Evolutionary conservation across 2,888 invertebrate species (phyloP).

Genomic region (Agelastica alni): DNA sequence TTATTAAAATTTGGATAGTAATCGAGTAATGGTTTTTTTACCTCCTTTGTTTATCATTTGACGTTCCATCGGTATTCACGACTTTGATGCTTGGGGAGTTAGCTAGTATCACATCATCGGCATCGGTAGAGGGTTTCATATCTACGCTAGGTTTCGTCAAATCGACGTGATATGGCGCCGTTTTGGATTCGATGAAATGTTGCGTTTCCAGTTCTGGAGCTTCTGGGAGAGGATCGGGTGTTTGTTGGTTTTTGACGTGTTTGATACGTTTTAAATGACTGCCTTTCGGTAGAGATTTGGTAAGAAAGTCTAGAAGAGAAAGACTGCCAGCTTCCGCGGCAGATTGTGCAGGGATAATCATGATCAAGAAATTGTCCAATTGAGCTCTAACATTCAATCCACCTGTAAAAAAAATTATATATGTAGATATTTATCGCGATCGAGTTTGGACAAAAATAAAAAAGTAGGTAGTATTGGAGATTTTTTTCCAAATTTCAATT

Average conservation of each 20-base stretch:
- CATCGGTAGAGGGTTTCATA: constrained; percentile 33
- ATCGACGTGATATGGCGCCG: constrained; percentile 70
- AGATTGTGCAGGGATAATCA: constrained; percentile 56
- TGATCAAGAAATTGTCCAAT: constrained; percentile 72
- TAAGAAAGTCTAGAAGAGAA: constrained; percentile 47
- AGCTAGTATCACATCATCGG: constrained; percentile 47
- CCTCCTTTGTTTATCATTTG: not conserved
- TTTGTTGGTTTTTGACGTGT: constrained; percentile 32
- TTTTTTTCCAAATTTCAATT: no score
- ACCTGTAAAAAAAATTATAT: constrained; percentile 21
- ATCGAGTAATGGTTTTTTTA: no score
- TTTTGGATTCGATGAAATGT: constrained; percentile 69
- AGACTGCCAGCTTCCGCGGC: constrained; percentile 25
- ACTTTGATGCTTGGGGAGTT: constrained; percentile 44
- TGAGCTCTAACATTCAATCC: constrained; percentile 70
- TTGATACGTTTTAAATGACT: constrained; percentile 29
- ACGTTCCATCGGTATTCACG: constrained; percentile 28
- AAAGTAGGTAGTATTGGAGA: no score
- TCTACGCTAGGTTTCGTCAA: constrained; percentile 54
- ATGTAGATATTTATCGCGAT: no score
- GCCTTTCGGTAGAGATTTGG: constrained; percentile 44
- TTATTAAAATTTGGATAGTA: no score
- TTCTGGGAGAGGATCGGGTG: constrained; percentile 33
- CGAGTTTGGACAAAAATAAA: no score
- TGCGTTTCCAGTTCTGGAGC: constrained; percentile 48